Conservation (phyloP, 2,113 vertebrate species). For the Lophius piscatorius region DNA sequence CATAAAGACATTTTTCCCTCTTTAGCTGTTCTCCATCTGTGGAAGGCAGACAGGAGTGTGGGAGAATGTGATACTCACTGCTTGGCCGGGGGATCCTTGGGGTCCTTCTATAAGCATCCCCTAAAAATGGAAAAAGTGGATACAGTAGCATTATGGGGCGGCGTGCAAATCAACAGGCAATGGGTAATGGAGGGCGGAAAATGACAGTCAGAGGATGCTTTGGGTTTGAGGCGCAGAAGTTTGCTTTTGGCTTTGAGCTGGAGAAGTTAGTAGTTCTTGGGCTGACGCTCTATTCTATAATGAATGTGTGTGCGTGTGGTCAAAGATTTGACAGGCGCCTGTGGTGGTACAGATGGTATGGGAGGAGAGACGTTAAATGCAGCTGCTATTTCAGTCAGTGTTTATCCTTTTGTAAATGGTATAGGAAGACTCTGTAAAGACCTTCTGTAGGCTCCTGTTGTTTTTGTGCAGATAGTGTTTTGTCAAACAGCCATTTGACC, state of each 20-base stretch:
- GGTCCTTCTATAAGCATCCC: conserved; percentile 98
- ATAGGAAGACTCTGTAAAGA: conserved; percentile 9
- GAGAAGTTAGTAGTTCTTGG: conserved; percentile 6
- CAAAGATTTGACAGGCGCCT: conserved; percentile 14
- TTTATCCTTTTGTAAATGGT: conserved; percentile 37
- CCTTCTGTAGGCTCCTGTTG: conserved; percentile 1
- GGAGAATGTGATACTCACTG: conserved; percentile 85
- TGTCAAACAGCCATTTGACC: background rate
- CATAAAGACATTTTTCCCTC: conserved; percentile 70
- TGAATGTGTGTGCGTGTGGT: conserved; percentile 30
- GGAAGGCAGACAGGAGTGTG: conserved; percentile 64
- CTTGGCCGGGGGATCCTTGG: conserved; percentile 89
- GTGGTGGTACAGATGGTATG: conserved; percentile 28
- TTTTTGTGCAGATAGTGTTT: conserved; percentile 25
- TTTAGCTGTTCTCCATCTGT: conserved; percentile 76
- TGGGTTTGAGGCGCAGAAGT: conserved; percentile 46
- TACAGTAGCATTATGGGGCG: conserved; percentile 70
- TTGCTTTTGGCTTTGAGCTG: conserved; percentile 34
- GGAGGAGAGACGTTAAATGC: conserved; percentile 14
- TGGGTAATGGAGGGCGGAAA: conserved; percentile 12
- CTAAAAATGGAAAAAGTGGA: conserved; percentile 78
- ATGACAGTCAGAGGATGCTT: conserved; percentile 19
- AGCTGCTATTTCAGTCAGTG: conserved; percentile 41
- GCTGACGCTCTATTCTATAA: conserved; percentile 18
- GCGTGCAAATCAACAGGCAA: conserved; percentile 56